Percentiles rank a stretch among this genome's conserved stretches.
Evolutionary conservation across 2,797 vertebrate genomes (phyloP).

Genomic region (Coracias cyanogaster): DNA sequence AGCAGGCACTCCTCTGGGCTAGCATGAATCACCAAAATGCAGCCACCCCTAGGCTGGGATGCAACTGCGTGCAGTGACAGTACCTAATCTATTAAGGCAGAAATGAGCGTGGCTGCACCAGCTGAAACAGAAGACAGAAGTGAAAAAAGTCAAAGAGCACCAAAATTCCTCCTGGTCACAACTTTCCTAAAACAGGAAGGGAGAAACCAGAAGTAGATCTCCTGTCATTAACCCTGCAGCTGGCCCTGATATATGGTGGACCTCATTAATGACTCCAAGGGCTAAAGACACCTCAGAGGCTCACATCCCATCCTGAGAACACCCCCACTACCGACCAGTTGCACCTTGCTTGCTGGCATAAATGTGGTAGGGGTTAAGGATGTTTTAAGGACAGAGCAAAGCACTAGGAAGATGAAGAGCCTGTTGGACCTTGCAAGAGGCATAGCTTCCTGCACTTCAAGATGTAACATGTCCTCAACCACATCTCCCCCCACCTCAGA

Average conservation of each 20-base stretch:
- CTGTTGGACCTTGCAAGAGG: accelerated
- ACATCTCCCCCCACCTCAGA: neutral
- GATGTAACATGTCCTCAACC: neutral
- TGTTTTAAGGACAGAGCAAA: neutral
- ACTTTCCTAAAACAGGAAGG: neutral
- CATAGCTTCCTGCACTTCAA: neutral
- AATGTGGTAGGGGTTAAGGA: neutral
- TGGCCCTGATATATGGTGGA: neutral
- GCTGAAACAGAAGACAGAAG: neutral
- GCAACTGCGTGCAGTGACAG: conserved; percentile 23
- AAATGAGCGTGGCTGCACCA: neutral
- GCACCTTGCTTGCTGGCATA: neutral
- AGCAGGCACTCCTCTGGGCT: neutral
- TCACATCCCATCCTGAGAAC: neutral
- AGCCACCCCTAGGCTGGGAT: conserved; percentile 1
- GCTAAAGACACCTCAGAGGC: neutral
- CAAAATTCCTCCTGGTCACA: neutral
- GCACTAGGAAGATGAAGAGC: neutral
- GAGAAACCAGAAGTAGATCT: neutral
- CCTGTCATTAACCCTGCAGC: neutral
- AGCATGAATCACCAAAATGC: conserved; percentile 39
- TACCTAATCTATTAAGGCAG: conserved; percentile 21
- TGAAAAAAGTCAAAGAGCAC: neutral
- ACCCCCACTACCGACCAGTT: neutral
- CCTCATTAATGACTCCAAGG: neutral